Base-by-base conservation (phyloP, 2,113 vertebrate species). In the Lophotis ruficrista region DNA sequence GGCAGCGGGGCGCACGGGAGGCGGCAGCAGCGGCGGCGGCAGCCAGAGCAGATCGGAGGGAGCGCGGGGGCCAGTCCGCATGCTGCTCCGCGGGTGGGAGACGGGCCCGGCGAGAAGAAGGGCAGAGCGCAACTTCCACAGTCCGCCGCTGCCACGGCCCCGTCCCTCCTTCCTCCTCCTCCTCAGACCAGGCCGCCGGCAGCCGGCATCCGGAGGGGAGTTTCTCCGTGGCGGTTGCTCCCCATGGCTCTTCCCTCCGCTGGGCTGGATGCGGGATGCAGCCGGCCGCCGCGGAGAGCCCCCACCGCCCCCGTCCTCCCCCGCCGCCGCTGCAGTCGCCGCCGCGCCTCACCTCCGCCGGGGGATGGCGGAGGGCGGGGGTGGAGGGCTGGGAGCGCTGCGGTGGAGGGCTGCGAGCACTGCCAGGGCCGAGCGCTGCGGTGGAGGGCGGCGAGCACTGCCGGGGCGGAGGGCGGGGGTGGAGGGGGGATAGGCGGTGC, bases 41-140 rank as follows among this genome's bases (percentile, higher is more conserved):
- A 78, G 94, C 71, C 90, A 6, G 66, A 70, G 92, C 92, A 77
- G 96, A 70, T 88, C 76, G 21, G 68, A 88, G 91, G 87, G 76
- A 83, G 89, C 72, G 85, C 56, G 92, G 56, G 60, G 93, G 96
- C 96, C 94, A 82, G 85, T 97, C 96, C 96, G 93, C 97, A 98
- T 98, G 96, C 98, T 98, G 97, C 73, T 93, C 93, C 89, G 93
- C 73, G 87, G 89, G 68, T 23, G 83, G 83, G 71, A 89, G 94
- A 89, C 85, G 77, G 68, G 70, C 88, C 89, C 91, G 66, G 64
- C 5, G 43, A 60, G 87, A 81, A 86, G 61, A 77, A 57, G n/a
- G 85, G 33, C 60, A 90, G 41, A 71, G 76, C 19, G 90, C 72
- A 93, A 81, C 90, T 81, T 89, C 82, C 87, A 79, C 91, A 30